Percentiles rank a stretch among this genome's conserved stretches.
phyloP scores from a whole-genome alignment of 2,888 invertebrate species.

The Yponomeuta plumbellus region DNA sequence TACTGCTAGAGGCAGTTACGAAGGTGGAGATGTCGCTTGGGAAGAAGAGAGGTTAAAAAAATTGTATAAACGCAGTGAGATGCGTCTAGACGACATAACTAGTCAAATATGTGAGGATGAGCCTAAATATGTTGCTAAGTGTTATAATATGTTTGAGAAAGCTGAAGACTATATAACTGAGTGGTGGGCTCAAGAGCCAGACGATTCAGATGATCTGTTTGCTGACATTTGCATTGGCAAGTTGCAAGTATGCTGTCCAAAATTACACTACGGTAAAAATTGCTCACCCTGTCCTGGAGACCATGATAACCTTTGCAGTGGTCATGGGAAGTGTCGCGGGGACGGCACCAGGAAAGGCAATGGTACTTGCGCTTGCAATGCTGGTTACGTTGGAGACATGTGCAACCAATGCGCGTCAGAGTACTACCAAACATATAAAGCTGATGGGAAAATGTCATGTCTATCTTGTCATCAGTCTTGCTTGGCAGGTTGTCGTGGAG shows the following conservation, averaged over 20 bases:
- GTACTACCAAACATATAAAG: conserved; percentile 84
- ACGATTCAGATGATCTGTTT: conserved; percentile 51
- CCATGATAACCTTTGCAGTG: conserved; percentile 84
- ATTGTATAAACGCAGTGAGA: conserved; percentile 90
- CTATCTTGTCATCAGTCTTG: conserved; percentile 89
- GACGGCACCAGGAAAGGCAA: conserved; percentile 95
- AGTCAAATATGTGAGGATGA: conserved; percentile 89
- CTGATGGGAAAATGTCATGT: conserved; percentile 84
- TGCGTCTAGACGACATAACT: conserved; percentile 93
- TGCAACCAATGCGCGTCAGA: conserved; percentile 88
- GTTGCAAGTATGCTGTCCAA: conserved; percentile 88
- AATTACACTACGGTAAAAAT: conserved; percentile 86
- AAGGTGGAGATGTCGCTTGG: conserved; percentile 96
- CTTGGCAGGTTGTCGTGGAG: conserved; percentile 83
- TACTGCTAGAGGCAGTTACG: conserved; percentile 91
- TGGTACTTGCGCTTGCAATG: conserved; percentile 91
- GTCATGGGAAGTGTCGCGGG: conserved; percentile 88
- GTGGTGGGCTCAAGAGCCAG: conserved; percentile 86
- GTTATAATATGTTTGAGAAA: conserved; percentile 89
- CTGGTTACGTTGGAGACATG: conserved; percentile 85
- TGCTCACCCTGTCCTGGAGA: conserved; percentile 88
- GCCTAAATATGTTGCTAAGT: conserved; percentile 83
- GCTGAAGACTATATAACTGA: conserved; percentile 88
- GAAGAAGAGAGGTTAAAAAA: conserved; percentile 91
- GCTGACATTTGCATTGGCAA: conserved; percentile 88